A percentile compares a stretch with the other conserved stretches of the same genome.
phyloP scores from a whole-genome alignment of 2,888 invertebrate species.

The Nemotelus pantherinus region DNA sequence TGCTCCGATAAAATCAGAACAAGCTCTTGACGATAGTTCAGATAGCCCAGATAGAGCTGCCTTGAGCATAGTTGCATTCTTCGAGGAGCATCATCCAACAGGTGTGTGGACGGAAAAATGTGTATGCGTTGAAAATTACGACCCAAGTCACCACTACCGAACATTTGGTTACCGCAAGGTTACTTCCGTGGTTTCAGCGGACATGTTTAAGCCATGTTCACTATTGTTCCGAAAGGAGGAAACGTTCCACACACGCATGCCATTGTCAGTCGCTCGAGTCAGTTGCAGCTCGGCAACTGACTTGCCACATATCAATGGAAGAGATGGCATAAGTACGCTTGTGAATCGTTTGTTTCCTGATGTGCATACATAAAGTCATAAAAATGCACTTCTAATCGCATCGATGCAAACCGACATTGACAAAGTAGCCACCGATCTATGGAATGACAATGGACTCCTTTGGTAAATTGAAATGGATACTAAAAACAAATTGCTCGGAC shows the following conservation, averaged over 20 bases:
- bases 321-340: conserved; percentile 23
- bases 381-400: conserved; percentile 45
- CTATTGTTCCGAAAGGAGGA: conserved; percentile 33
- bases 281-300: conserved; percentile 7
- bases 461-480: conserved; percentile 47
- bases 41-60: conserved; percentile 12
- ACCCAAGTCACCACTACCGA: conserved; percentile 33
- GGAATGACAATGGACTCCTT: conserved; percentile 47
- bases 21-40: conserved; percentile 38
- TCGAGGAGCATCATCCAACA: conserved; percentile 27
- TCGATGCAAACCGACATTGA: conserved; percentile 47
- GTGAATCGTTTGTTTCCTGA: conserved; percentile 13
- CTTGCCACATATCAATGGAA: conserved; percentile 39
- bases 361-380: conserved; percentile 38
- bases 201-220: conserved; percentile 44
- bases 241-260: conserved; percentile 37
- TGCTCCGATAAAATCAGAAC: conserved; percentile 47
- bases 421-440: conserved; percentile 44
- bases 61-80: conserved; percentile 24
- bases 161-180: conserved; percentile 42
- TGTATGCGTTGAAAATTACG: conserved; percentile 39
- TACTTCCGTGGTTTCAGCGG: conserved; percentile 44
- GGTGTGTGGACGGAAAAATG: conserved; percentile 47
- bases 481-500: conserved; percentile 52
- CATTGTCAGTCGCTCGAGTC: conserved; percentile 20